Evolutionary conservation across 1,140 invertebrate genomes (phyloP), one percentile per base, ranked within the genome.

Genomic region (Helicorthomorpha holstii): DNA sequence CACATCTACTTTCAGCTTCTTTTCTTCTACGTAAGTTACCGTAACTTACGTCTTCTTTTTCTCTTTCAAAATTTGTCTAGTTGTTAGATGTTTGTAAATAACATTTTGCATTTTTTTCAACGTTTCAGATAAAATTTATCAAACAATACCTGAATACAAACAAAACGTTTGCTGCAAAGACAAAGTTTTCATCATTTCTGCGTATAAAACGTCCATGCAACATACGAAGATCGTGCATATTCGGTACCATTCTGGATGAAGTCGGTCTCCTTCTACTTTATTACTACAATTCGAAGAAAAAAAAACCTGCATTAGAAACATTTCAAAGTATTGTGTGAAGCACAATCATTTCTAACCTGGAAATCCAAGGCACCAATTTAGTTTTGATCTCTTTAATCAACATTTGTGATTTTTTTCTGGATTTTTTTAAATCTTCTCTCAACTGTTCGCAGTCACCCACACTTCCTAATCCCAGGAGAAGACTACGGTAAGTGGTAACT

Each of bases 381-480:
- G 54, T 50, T 58, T 60, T 64, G 43, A 52, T 55, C 43, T 55
- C 52, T 34, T 57, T 59, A 26, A 52, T 51, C 29, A 60, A 54
- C 54, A 64, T 61, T 53, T 63, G 63, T 43, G 63, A 62, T 47
- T 59, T 60, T 54, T 60, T 59, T 50, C 64, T 44, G 21, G 59
- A 59, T 48, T 60, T 43, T 49, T 64, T 64, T 41, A 66, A 53
- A 48, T 65, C 63, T 48, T 64, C 63, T 16, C 63, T 52, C 23
- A 66, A 57, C 47, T 63, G 59, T 43, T 63, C 61, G 44, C 63
- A 61, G 52, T 66, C 64, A 12, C 63, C 58, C 29, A 60, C 61
- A 16, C 62, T 61, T n/a, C 63, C 63, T 16, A 66, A 56, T 27
- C 58, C 56, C 16, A 61, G 56, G 3, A 62, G 63, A 26, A 65